These are phyloP conservation scores for Amniataba percoides DNA, from an alignment of 2,797 vertebrate genomes.

Conservation along the genomic window DNA sequence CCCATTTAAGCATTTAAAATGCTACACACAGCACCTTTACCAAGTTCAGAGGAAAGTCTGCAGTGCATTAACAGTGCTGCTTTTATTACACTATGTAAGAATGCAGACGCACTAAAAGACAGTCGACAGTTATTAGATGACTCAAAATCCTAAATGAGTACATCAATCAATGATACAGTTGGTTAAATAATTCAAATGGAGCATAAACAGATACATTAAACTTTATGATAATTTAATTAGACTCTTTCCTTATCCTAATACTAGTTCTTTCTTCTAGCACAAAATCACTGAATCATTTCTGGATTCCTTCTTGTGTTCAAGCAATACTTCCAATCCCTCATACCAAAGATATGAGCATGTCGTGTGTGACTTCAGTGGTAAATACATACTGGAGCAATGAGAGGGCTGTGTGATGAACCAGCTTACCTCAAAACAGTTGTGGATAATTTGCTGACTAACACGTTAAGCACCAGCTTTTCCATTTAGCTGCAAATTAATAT, in stretches of 20 bases:
- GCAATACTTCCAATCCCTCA: no score
- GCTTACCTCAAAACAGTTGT: not conserved
- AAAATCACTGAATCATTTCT: not conserved
- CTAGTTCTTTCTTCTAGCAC: not conserved
- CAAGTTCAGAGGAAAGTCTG: conserved; percentile 22
- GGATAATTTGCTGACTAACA: not conserved
- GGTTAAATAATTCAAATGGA: no score
- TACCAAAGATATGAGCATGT: no score
- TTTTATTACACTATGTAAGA: not conserved
- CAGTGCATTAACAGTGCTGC: not conserved
- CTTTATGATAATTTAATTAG: no score
- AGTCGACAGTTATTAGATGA: not conserved
- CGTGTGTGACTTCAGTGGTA: not conserved
- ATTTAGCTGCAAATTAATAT: not conserved
- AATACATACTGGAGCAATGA: not conserved
- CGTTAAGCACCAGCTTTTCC: not conserved
- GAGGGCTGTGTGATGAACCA: not conserved
- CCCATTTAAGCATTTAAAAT: not conserved
- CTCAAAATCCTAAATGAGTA: not conserved
- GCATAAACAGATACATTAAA: no score
- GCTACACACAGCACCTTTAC: conserved; percentile 27
- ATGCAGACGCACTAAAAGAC: conserved; percentile 1
- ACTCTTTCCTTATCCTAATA: no score
- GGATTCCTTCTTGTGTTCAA: not conserved
- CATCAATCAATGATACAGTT: not conserved